Evolutionary conservation across 2,113 vertebrate genomes (phyloP).

Genomic region (Leptosomus discolor): DNA sequence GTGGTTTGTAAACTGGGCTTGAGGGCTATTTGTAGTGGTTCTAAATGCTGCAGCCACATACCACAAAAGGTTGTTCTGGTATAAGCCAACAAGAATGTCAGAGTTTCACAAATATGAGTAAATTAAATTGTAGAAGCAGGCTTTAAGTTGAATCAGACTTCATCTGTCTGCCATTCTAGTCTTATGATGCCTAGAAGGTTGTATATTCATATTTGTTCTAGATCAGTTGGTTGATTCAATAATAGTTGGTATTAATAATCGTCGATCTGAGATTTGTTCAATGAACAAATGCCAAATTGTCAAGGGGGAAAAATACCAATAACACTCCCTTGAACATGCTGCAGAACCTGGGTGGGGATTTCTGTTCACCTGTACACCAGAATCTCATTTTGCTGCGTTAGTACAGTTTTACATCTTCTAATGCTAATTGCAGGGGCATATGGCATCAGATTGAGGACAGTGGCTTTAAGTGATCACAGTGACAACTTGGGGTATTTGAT

Average conservation of each 20-base stretch:
- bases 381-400: background rate
- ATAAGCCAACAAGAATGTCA: background rate
- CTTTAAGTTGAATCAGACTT: background rate
- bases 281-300: no score
- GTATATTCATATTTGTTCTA: background rate
- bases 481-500: background rate
- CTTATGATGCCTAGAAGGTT: background rate
- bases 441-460: background rate
- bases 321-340: background rate
- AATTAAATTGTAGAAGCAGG: background rate
- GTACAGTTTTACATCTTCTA: background rate
- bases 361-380: background rate
- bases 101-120: background rate
- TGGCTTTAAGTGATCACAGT: background rate
- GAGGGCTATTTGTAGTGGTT: background rate
- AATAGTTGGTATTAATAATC: background rate
- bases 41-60: background rate
- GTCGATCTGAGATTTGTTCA: background rate
- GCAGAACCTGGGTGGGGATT: accelerated
- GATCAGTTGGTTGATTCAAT: background rate
- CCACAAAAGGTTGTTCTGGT: background rate
- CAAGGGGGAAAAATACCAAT: no score
- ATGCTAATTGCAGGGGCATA: background rate
- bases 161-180: background rate
- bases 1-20: background rate